Evolutionary conservation across 53 echinoderm and acorn worm genomes (phyloP).

Genomic region (Stichopus horrens): DNA sequence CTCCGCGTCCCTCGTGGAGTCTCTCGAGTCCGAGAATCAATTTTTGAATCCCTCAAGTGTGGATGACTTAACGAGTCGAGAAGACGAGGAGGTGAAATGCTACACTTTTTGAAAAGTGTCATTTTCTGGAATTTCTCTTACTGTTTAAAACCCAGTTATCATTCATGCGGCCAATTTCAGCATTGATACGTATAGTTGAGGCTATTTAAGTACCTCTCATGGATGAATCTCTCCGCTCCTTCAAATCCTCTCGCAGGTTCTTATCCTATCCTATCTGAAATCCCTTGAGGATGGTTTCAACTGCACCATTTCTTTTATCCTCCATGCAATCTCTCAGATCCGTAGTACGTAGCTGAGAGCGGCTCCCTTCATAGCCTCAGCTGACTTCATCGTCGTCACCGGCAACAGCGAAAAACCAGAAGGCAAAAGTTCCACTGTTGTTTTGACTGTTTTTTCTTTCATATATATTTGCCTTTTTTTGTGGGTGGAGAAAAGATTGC

Average conservation of each 20-base stretch:
- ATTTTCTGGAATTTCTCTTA: not conserved
- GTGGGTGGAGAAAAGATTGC: too few relatives aligned
- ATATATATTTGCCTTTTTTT: not conserved
- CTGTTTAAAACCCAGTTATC: not conserved
- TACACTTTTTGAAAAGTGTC: conserved; percentile 6
- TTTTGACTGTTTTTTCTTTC: not conserved
- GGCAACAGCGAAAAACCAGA: not conserved
- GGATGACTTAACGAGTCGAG: not conserved
- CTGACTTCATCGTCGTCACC: not conserved
- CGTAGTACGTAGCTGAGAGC: not conserved
- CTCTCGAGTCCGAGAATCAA: not conserved
- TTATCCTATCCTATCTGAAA: not conserved
- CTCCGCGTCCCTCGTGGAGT: too few relatives aligned
- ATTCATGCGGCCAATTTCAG: not conserved
- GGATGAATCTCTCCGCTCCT: not conserved
- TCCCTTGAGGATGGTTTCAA: conserved; percentile 1
- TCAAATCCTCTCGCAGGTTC: not conserved
- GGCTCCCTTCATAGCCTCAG: not conserved
- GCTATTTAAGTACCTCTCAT: not conserved
- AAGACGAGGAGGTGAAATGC: not conserved
- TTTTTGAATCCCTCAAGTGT: conserved; percentile 4
- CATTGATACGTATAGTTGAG: not conserved
- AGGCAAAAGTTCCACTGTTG: not conserved
- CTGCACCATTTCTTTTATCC: conserved; percentile 6
- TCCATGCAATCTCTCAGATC: not conserved